These are phyloP conservation scores for Cartodere bifasciata DNA, from an alignment of 2,888 invertebrate species.

Conservation along the genomic window DNA sequence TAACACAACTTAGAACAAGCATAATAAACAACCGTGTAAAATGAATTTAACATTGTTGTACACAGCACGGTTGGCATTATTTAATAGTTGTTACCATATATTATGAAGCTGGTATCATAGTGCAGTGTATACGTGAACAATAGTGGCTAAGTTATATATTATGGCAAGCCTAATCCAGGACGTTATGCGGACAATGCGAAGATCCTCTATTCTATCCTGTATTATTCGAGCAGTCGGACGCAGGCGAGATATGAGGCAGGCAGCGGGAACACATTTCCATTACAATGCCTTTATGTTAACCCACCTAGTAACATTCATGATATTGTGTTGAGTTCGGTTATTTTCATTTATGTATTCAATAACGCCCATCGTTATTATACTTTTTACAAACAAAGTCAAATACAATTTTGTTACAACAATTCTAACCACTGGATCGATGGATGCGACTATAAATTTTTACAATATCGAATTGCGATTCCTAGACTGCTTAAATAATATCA, in stretches of 20 bases:
- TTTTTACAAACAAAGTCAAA: no score
- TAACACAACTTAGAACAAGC: background rate
- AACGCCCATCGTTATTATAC: no score
- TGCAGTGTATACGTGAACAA: slow-evolving; percentile 18
- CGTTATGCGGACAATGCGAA: slow-evolving; percentile 10
- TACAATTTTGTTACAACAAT: no score
- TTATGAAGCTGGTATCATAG: slow-evolving; percentile 19
- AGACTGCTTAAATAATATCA: no score
- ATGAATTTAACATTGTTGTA: background rate
- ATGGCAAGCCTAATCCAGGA: slow-evolving; percentile 16
- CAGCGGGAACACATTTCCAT: slow-evolving; percentile 2
- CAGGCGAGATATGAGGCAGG: no score
- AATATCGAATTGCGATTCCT: no score
- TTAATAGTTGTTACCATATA: background rate
- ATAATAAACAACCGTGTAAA: background rate
- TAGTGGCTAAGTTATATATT: slow-evolving; percentile 22
- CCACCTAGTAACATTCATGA: background rate
- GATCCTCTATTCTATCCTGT: background rate
- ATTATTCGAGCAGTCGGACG: no score
- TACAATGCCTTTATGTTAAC: background rate
- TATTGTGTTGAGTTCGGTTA: no score
- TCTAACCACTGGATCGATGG: no score
- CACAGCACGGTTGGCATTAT: background rate
- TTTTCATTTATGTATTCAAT: no score
- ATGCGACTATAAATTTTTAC: no score